phyloP scores from a whole-genome alignment of 2,113 vertebrate species.

The Mastomys coucha region DNA sequence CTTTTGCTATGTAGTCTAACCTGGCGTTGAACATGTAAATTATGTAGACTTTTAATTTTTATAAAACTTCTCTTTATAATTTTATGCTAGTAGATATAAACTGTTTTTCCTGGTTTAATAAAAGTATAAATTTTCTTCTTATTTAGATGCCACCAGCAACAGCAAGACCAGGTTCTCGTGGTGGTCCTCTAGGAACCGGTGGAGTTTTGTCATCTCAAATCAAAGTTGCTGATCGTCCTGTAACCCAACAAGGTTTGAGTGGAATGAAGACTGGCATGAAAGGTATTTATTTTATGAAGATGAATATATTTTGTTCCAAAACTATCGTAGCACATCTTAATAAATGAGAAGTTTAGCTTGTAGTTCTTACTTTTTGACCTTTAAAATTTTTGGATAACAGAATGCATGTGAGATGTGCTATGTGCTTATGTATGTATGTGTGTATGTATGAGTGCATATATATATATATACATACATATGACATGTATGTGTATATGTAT shows the following conservation, averaged over 20 bases:
- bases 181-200: conserved; percentile 83
- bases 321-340: neutral
- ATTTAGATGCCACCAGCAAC: conserved; percentile 93
- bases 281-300: conserved; percentile 87
- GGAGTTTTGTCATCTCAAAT: conserved; percentile 95
- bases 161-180: conserved; percentile 90
- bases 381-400: conserved; percentile 1
- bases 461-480: neutral
- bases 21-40: conserved; percentile 2
- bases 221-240: conserved; percentile 96
- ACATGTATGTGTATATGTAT: no score
- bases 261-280: conserved; percentile 97
- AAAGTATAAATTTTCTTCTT: conserved; percentile 42
- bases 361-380: conserved; percentile 30
- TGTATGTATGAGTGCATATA: neutral
- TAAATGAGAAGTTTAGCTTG: conserved; percentile 22
- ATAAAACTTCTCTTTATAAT: conserved; percentile 25
- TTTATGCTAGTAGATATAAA: neutral
- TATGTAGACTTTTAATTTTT: conserved; percentile 12
- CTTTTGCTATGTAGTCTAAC: neutral
- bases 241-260: conserved; percentile 98
- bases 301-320: conserved; percentile 12
- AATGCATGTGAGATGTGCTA: conserved; percentile 39
- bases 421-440: neutral
- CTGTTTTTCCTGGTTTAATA: conserved; percentile 26